Evolutionary conservation across 2,797 vertebrate genomes (phyloP).

Genomic region (Caiman crocodilus): DNA sequence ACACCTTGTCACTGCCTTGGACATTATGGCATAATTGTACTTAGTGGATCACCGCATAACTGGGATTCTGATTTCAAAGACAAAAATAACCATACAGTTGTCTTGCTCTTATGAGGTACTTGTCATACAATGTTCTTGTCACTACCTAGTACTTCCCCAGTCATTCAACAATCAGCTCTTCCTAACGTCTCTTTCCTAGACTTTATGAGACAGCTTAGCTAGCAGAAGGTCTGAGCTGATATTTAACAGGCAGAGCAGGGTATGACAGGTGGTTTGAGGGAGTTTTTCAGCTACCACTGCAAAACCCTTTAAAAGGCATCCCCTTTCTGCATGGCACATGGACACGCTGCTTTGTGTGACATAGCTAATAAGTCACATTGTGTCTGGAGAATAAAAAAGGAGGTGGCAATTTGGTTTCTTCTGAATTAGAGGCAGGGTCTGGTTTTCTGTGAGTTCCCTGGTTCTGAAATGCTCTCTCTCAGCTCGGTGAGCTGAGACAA

Average conservation of each 20-base stretch:
- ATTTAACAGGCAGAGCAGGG: not conserved
- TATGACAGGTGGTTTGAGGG: not conserved
- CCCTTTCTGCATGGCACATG: not conserved
- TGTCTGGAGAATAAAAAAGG: not conserved
- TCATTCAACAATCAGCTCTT: not conserved
- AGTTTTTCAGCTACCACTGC: not conserved
- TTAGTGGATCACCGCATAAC: conserved; percentile 60
- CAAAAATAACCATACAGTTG: conserved; percentile 65
- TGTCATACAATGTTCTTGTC: not conserved
- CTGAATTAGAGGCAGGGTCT: not conserved
- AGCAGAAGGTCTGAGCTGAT: not conserved
- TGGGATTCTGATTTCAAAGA: conserved; percentile 38
- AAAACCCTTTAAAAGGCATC: not conserved
- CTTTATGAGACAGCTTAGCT: not conserved
- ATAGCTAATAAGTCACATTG: not conserved
- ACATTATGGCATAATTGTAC: conserved; percentile 61
- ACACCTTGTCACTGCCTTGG: conserved; percentile 62
- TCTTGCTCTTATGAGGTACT: not conserved
- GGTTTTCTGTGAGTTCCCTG: too few species aligned
- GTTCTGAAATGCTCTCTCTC: not conserved
- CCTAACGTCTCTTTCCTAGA: not conserved
- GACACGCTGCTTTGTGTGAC: not conserved
- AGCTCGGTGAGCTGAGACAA: not conserved
- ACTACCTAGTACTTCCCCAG: not conserved
- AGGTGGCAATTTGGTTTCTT: too few species aligned